phyloP scores from a whole-genome alignment of 2,113 vertebrate genomes.

The Leucosticte australis region DNA sequence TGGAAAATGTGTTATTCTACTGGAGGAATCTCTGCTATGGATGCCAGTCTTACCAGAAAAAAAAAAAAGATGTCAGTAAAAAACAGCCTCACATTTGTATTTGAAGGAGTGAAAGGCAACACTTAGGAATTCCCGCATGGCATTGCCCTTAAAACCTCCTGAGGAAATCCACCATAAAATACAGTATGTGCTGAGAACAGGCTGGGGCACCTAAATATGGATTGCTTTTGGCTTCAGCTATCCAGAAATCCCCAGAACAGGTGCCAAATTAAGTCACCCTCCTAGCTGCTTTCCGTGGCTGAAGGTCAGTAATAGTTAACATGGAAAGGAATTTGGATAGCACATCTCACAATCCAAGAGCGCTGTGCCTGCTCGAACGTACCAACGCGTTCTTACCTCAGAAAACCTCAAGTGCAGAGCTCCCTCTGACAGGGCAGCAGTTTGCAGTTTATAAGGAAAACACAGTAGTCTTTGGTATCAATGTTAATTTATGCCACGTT shows the following conservation, averaged over 20 bases:
- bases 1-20: background rate
- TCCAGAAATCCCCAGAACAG: constrained; percentile 69
- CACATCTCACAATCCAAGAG: background rate
- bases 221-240: constrained; percentile 63
- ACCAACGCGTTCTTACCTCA: constrained; percentile 45
- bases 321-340: constrained; percentile 30
- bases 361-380: background rate
- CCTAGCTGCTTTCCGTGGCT: constrained; percentile 63
- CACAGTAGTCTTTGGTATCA: background rate
- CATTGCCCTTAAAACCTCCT: constrained; percentile 4
- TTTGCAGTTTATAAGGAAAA: background rate
- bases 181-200: constrained; percentile 51
- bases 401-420: constrained; percentile 25
- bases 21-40: background rate
- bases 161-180: constrained; percentile 64
- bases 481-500: constrained; percentile 12
- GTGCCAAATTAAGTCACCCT: constrained; percentile 67
- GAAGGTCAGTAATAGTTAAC: constrained; percentile 67
- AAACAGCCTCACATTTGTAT: constrained; percentile 39
- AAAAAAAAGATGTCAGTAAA: background rate
- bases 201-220: constrained; percentile 55
- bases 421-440: constrained; percentile 12
- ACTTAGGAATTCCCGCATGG: background rate
- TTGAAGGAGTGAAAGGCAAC: constrained; percentile 39
- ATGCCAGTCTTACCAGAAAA: background rate